Evolutionary conservation across 1,140 invertebrate species (phyloP).

Genomic region (Anoplophora glabripennis): DNA sequence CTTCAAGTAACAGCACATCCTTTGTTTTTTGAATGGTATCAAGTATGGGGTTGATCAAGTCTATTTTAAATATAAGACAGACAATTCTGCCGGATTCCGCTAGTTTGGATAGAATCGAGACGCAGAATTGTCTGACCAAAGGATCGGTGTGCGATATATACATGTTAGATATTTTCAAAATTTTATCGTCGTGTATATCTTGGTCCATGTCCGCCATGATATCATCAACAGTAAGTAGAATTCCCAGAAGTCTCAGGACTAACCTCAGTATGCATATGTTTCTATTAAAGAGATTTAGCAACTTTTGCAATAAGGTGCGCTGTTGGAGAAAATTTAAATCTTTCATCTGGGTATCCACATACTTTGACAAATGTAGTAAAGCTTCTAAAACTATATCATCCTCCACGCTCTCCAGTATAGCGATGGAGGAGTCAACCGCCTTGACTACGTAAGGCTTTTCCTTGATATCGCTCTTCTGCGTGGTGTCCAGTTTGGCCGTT

Average conservation of each 20-base stretch:
- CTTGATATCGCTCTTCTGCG: constrained; percentile 27
- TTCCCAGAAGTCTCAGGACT: constrained; percentile 27
- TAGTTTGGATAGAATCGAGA: constrained; percentile 26
- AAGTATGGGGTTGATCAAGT: constrained; percentile 29
- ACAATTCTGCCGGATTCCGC: constrained; percentile 22
- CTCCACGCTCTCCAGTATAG: constrained; percentile 37
- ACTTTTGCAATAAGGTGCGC: constrained; percentile 27
- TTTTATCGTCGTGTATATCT: constrained; percentile 27
- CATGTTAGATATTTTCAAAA: constrained; percentile 28
- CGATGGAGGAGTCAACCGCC: constrained; percentile 36
- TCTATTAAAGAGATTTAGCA: constrained; percentile 26
- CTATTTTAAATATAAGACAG: constrained; percentile 26
- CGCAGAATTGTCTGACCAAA: constrained; percentile 29
- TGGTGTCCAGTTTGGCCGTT: constrained; percentile 21
- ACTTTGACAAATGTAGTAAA: constrained; percentile 37
- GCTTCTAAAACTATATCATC: constrained; percentile 34
- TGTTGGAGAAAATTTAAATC: constrained; percentile 28
- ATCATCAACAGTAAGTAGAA: constrained; percentile 24
- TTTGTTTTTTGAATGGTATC: constrained; percentile 26
- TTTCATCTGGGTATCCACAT: constrained; percentile 31
- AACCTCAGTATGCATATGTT: constrained; percentile 35
- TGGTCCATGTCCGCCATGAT: constrained; percentile 31
- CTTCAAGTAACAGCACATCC: constrained; percentile 20
- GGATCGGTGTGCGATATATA: constrained; percentile 30
- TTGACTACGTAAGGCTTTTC: constrained; percentile 34